phyloP scores from a whole-genome alignment of 1,140 invertebrate species.

The Drosophila oshimai region DNA sequence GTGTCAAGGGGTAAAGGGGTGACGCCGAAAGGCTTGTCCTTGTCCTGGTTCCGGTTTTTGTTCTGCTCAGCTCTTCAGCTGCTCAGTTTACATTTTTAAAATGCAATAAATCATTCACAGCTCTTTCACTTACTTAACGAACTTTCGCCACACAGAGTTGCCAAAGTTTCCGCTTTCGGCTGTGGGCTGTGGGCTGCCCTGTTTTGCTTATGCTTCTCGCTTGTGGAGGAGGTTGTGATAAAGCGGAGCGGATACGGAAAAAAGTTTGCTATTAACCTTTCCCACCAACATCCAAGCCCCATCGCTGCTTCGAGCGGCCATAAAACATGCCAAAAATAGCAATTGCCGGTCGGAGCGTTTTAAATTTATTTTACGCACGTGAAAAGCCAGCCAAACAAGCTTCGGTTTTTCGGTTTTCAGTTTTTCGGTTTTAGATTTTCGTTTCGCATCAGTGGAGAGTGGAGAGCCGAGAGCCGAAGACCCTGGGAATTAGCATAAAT shows the following conservation, averaged over 20 bases:
- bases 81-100: slow-evolving; percentile 74
- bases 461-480: not conserved
- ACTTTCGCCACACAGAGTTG: slow-evolving; percentile 61
- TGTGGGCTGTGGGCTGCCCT: slow-evolving; percentile 5
- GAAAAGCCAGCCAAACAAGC: slow-evolving; percentile 42
- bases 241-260: not conserved
- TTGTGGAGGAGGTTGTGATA: slow-evolving; percentile 46
- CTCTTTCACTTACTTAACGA: slow-evolving; percentile 80
- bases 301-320: slow-evolving; percentile 12
- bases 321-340: slow-evolving; percentile 79
- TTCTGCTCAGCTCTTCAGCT: slow-evolving; percentile 7
- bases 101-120: slow-evolving; percentile 80
- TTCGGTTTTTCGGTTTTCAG: not conserved
- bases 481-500: slow-evolving; percentile 59
- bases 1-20: not conserved
- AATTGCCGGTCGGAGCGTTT: slow-evolving; percentile 44
- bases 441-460: not conserved
- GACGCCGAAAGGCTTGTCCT: slow-evolving; percentile 17
- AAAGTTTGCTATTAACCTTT: slow-evolving; percentile 75
- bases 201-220: slow-evolving; percentile 53
- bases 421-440: not conserved
- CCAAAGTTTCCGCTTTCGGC: slow-evolving; percentile 18
- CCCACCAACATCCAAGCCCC: not conserved
- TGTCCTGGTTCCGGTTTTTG: slow-evolving; percentile 2
- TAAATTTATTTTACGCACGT: slow-evolving; percentile 76